Conservation (phyloP, 2,888 invertebrate genomes). For the Noctua janthina region DNA sequence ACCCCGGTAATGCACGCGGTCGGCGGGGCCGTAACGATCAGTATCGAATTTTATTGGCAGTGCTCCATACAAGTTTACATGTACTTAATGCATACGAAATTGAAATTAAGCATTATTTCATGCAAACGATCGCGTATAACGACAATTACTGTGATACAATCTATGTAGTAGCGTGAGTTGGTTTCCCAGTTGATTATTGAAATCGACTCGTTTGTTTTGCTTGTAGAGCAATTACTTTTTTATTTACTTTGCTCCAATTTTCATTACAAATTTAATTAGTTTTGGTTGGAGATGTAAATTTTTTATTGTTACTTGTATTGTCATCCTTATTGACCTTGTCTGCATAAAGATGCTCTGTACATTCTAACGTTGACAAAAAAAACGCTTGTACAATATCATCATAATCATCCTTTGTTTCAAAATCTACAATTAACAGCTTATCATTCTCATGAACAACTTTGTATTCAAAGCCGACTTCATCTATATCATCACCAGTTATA, state of each 20-base stretch:
- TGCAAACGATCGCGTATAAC: conserved; percentile 83
- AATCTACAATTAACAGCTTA: neutral
- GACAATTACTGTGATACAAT: conserved; percentile 83
- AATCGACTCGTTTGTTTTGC: conserved; percentile 72
- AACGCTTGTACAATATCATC: no score
- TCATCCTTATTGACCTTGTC: neutral
- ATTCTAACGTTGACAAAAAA: neutral
- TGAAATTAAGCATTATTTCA: conserved; percentile 88
- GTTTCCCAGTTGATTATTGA: conserved; percentile 74
- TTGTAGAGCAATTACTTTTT: conserved; percentile 31
- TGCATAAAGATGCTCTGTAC: neutral
- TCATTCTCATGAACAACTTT: neutral
- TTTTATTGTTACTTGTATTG: neutral
- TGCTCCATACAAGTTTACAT: conserved; percentile 83
- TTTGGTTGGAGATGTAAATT: neutral
- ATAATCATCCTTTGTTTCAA: neutral
- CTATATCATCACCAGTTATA: conserved; percentile 43
- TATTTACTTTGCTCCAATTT: conserved; percentile 22
- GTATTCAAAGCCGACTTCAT: conserved; percentile 30
- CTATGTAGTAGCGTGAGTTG: conserved; percentile 74
- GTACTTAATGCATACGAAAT: conserved; percentile 82
- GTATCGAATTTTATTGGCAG: conserved; percentile 85
- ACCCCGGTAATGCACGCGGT: conserved; percentile 73
- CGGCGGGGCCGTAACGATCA: conserved; percentile 73
- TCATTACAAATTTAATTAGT: neutral